Conservation (phyloP, 2,113 vertebrate genomes). For the Octodon degus region DNA sequence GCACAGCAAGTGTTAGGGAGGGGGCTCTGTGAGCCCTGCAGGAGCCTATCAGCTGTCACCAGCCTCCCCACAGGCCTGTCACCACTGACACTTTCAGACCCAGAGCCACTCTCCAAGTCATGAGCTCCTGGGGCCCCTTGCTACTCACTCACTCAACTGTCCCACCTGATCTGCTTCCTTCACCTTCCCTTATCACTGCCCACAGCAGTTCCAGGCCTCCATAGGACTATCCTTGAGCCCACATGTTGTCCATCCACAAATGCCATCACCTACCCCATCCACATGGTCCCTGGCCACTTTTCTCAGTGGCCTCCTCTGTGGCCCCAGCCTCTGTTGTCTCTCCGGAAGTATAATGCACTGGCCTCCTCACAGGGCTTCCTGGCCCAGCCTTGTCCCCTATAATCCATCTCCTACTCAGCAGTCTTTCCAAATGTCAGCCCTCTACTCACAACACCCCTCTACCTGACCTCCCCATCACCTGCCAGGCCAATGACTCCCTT, state of each 20-base stretch:
- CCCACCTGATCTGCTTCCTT: neutral
- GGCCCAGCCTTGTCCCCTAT: no score
- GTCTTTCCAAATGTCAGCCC: neutral
- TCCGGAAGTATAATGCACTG: neutral
- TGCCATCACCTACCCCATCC: neutral
- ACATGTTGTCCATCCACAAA: neutral
- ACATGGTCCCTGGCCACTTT: no score
- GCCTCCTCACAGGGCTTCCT: neutral
- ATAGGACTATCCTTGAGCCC: neutral
- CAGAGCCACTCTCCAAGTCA: neutral
- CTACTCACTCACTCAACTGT: neutral
- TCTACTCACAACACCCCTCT: neutral
- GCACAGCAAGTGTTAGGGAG: neutral
- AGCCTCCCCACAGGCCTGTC: neutral
- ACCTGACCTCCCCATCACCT: neutral
- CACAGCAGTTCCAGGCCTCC: neutral
- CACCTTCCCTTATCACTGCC: neutral
- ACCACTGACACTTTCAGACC: neutral
- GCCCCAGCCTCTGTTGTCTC: neutral
- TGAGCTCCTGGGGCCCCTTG: no score
- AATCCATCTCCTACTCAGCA: neutral
- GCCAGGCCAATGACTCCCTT: neutral
- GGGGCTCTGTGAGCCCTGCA: accelerated
- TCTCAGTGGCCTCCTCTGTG: neutral
- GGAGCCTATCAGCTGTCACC: no score